Conservation (phyloP, 2,888 invertebrate species). For the Lasioglossum zephyrum region DNA sequence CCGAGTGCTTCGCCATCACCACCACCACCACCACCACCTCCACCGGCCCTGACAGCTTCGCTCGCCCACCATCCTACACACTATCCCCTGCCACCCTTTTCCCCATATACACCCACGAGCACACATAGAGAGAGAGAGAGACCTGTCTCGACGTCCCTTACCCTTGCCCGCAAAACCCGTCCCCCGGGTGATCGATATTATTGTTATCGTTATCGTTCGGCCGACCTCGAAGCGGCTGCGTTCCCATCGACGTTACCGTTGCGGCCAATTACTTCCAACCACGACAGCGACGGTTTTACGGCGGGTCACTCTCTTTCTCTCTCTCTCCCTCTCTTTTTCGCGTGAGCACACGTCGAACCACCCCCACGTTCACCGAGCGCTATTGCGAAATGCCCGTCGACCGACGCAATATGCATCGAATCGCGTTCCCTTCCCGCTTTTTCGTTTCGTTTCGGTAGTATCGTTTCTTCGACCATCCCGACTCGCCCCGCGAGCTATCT, state of each 20-base stretch:
- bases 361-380: not conserved
- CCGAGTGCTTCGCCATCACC: constrained; percentile 64
- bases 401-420: constrained; percentile 56
- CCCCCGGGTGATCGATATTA: constrained; percentile 78
- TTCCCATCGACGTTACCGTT: constrained; percentile 62
- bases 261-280: constrained; percentile 61
- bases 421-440: constrained; percentile 9
- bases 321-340: not conserved
- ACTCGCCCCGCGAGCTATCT: constrained; percentile 15
- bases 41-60: constrained; percentile 7
- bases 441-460: constrained; percentile 2
- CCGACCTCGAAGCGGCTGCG: constrained; percentile 66
- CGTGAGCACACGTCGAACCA: not conserved
- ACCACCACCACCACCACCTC: not conserved
- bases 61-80: constrained; percentile 11
- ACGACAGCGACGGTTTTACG: constrained; percentile 45
- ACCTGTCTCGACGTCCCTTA: constrained; percentile 14
- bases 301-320: constrained; percentile 5
- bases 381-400: constrained; percentile 35
- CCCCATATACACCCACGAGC: not conserved
- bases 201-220: constrained; percentile 79
- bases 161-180: constrained; percentile 43
- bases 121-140: not conserved
- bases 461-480: constrained; percentile 28
- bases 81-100: not conserved